Percentiles rank a stretch among this genome's conserved stretches.
phyloP scores from a whole-genome alignment of 2,888 invertebrate genomes.

The Coecobrya sp. region DNA sequence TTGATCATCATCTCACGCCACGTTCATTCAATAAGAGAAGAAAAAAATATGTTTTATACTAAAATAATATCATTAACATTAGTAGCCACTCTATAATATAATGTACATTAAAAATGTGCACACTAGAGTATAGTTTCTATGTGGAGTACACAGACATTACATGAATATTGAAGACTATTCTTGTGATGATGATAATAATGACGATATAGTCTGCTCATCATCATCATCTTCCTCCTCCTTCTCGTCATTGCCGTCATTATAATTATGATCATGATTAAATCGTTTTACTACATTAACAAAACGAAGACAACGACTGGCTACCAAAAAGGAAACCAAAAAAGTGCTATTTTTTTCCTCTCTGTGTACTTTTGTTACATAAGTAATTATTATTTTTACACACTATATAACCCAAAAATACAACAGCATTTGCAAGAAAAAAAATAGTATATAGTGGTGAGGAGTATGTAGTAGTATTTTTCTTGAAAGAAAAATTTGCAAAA shows the following conservation, averaged over 20 bases:
- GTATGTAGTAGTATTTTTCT: background rate
- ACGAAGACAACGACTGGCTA: background rate
- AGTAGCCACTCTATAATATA: no score
- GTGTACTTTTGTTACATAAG: background rate
- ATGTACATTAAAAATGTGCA: no score
- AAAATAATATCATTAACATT: no score
- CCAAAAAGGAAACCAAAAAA: background rate
- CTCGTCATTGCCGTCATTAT: background rate
- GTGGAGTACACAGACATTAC: no score
- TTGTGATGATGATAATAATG: background rate
- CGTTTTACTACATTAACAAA: slow-evolving; percentile 27
- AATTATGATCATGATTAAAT: background rate
- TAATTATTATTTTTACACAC: no score
- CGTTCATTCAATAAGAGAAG: background rate
- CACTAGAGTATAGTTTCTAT: no score
- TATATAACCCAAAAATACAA: no score
- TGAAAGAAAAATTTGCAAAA: slow-evolving; percentile 13
- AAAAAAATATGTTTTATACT: background rate
- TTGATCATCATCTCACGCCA: background rate
- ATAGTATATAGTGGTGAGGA: no score
- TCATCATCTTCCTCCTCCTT: background rate
- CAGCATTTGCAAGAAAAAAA: no score
- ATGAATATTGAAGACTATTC: no score
- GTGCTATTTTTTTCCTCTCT: background rate
- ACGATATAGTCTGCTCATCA: background rate